Evolutionary conservation across 2,797 vertebrate genomes (phyloP), one percentile per base, ranked within the genome.

Genomic region (Esox lucius): DNA sequence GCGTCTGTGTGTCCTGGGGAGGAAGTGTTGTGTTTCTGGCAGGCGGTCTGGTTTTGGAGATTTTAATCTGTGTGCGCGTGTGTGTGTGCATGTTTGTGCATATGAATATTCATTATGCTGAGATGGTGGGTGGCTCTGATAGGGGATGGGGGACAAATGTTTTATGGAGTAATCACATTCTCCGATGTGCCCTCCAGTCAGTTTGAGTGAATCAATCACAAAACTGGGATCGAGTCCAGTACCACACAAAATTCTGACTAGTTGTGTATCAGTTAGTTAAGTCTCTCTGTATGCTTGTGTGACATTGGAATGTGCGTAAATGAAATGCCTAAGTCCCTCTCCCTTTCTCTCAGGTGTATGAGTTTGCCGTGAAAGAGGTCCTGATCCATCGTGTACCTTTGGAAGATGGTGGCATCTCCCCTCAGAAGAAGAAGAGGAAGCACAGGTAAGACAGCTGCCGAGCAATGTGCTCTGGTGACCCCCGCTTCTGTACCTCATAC

Each of bases 341-440:
- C 49, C 17, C 48, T 81, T 72, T 80, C 67, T 73, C 59, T 61
- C 85, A 99, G 97, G 97, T 99, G 75, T 99, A 98, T 17, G 95
- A 97, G 90, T 99, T 99, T 89, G 98, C 98, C 0, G 95, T 96
- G 79, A 98, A 97, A 88, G 98, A 99, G 81, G 94, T 93, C 0
- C 93, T 99, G 82, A 95, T 98, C 84, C 95, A 95, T 1, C 97
- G 95, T 51, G 92, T 98, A 51, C 97, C 97, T 70, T 87, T 96
- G 65, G 95, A 95, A 2, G 97, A 98, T 75, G 94, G 96, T 73
- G 96, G 96, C 87, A 96, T 95, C 84, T 95, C 95, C 0, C 96
- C 97, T 1, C 98, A 98, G 83, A 99, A 99, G 92, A 99, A 99
- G 89, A 99, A 99, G 88, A 93, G 97, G 81, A 99, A 98, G 82